Evolutionary conservation across 2,797 vertebrate genomes (phyloP).

Genomic region (Acanthopagrus latus): DNA sequence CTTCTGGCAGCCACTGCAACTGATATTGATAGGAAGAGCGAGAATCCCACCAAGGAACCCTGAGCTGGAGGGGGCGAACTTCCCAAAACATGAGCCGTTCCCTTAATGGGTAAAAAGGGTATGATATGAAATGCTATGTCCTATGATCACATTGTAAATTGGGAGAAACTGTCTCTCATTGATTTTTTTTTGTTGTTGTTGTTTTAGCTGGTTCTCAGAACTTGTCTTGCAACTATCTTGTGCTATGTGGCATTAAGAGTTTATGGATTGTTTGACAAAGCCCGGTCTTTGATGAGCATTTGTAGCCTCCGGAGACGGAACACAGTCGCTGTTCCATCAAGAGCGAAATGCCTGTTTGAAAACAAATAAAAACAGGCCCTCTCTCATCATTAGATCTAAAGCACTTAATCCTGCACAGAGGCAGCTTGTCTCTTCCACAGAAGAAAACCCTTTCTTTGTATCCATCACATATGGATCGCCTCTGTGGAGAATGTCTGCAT

Average conservation of each 20-base stretch:
- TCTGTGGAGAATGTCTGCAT: constrained; percentile 56
- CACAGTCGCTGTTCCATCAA: constrained; percentile 70
- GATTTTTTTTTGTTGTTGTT: constrained; percentile 47
- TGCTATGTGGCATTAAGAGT: constrained; percentile 65
- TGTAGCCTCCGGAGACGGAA: constrained; percentile 76
- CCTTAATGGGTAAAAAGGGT: constrained; percentile 32
- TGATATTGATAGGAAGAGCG: constrained; percentile 80
- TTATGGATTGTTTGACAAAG: constrained; percentile 81
- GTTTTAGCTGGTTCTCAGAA: constrained; percentile 37
- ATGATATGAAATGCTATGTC: constrained; percentile 42
- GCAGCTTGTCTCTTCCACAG: constrained; percentile 52
- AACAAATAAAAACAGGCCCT: constrained; percentile 78
- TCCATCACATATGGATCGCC: constrained; percentile 71
- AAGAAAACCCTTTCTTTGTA: constrained; percentile 63
- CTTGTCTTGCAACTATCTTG: constrained; percentile 50
- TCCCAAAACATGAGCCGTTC: constrained; percentile 58
- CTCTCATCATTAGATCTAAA: constrained; percentile 81
- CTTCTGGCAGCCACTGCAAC: constrained; percentile 74
- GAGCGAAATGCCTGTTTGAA: constrained; percentile 73
- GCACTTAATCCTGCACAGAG: constrained; percentile 78
- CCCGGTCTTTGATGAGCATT: constrained; percentile 79
- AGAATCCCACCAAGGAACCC: constrained; percentile 76
- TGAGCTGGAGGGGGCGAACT: constrained; percentile 47
- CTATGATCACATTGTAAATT: constrained; percentile 66
- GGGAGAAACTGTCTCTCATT: constrained; percentile 65